Evolutionary conservation across 2,113 vertebrate species (phyloP), one percentile per base, ranked within the genome.

Genomic region (Seriola aureovittata): DNA sequence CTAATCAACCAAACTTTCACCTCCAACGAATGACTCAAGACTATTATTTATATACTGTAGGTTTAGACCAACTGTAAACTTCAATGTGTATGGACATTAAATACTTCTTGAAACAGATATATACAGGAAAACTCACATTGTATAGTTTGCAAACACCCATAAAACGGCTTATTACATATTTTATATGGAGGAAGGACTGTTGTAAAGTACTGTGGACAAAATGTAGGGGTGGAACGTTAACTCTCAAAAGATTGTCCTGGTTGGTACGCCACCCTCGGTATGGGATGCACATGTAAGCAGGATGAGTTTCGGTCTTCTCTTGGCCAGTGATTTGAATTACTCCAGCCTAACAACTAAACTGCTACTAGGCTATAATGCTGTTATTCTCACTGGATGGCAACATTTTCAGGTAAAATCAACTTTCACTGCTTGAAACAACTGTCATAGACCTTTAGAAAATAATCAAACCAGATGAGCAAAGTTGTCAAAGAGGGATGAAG

Each of bases 41-140:
- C 89, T 90, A 84, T 94, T 94, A 93, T 94, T 94, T 92, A 92
- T 92, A 86, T 85, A 81, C 80, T 80, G 86, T 91, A 93, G 87
- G 81, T 91, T 91, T 92, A 93, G 89, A 87, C 42, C 71, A 87
- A 90, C 73, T 90, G 86, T 91, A 93, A 90, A 89, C 83, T 79
- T 87, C 60, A 83, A 89, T 88, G 89, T 89, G 92, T 90, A 90
- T 91, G 92, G 91, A 94, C 91, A 92, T 66, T 38, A 64, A 89
- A 71, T 77, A 86, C 85, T 89, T 78, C 83, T 92, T 64, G 16
- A 85, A 57, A 81, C 81, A 81, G 64, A 90, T 87, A 89, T 85
- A 82, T 84, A 92, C 85, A 86, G 70, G 85, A 90, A 86, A 88
- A 76, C 79, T 81, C 81, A 78, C 75, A 74, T 87, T 88, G 83